Percentiles rank a stretch among this genome's conserved stretches.
These are phyloP conservation scores for Hypolimnas misippus DNA, from an alignment of 2,888 invertebrate species.

Conservation along the genomic window DNA sequence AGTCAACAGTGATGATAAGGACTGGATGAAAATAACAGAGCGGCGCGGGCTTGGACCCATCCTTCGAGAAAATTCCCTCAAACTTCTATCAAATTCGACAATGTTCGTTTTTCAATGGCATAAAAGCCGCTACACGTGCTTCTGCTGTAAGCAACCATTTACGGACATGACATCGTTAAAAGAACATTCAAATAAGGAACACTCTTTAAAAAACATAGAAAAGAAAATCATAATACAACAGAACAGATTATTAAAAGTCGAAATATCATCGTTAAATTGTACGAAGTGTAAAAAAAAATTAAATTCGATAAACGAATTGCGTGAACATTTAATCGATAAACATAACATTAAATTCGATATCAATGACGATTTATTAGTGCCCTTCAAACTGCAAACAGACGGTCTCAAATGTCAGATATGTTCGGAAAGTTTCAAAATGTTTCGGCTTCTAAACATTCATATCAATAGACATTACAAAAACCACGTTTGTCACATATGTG, in stretches of 20 bases:
- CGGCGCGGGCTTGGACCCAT: slow-evolving; percentile 61
- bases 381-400: slow-evolving; percentile 61
- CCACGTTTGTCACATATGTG: slow-evolving; percentile 72
- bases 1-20: slow-evolving; percentile 37
- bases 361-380: slow-evolving; percentile 62
- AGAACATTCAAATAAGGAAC: slow-evolving; percentile 55
- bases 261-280: slow-evolving; percentile 63
- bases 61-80: slow-evolving; percentile 71
- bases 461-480: slow-evolving; percentile 74
- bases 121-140: slow-evolving; percentile 69
- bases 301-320: slow-evolving; percentile 50
- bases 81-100: slow-evolving; percentile 76
- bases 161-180: slow-evolving; percentile 57
- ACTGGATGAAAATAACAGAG: slow-evolving; percentile 57
- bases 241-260: slow-evolving; percentile 69
- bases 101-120: slow-evolving; percentile 73
- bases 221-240: slow-evolving; percentile 68
- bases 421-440: slow-evolving; percentile 55
- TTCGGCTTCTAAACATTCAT: slow-evolving; percentile 68
- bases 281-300: slow-evolving; percentile 56
- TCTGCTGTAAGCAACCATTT: slow-evolving; percentile 70
- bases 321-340: slow-evolving; percentile 52
- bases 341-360: slow-evolving; percentile 56
- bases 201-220: slow-evolving; percentile 60
- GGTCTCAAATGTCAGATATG: slow-evolving; percentile 67